Evolutionary conservation across 2,888 invertebrate species (phyloP).

Genomic region (Aphodius granarius): DNA sequence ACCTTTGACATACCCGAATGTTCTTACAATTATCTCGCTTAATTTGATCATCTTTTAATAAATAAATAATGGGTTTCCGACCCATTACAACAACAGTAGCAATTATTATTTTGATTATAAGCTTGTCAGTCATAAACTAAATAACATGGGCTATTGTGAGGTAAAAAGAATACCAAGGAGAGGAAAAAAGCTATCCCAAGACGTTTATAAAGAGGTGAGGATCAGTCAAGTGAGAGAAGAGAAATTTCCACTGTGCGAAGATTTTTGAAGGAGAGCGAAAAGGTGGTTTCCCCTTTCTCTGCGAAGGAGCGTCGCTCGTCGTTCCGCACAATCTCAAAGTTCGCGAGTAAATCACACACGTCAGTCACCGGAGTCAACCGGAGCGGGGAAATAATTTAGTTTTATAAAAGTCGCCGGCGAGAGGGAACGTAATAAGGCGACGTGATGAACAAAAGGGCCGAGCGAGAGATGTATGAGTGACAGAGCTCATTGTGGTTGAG

Average conservation of each 20-base stretch:
- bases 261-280: background rate
- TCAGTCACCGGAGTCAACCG: constrained; percentile 24
- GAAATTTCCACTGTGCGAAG: background rate
- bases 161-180: background rate
- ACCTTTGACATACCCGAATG: too few relatives aligned
- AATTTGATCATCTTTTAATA: too few relatives aligned
- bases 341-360: constrained; percentile 30
- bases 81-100: too few relatives aligned
- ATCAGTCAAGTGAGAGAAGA: background rate
- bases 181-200: background rate
- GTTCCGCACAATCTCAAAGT: constrained; percentile 15
- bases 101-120: too few relatives aligned
- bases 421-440: constrained; percentile 44
- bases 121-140: too few relatives aligned
- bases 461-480: constrained; percentile 35
- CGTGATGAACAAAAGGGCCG: constrained; percentile 44
- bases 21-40: too few relatives aligned
- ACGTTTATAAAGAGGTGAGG: background rate
- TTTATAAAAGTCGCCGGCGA: constrained; percentile 42
- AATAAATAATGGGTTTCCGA: too few relatives aligned
- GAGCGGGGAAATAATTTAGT: constrained; percentile 43
- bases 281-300: background rate
- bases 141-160: too few relatives aligned
- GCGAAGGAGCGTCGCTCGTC: background rate
- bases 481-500: constrained; percentile 42